Evolutionary conservation across 2,797 vertebrate genomes (phyloP).

Genomic region (Acanthurus leucopareius): DNA sequence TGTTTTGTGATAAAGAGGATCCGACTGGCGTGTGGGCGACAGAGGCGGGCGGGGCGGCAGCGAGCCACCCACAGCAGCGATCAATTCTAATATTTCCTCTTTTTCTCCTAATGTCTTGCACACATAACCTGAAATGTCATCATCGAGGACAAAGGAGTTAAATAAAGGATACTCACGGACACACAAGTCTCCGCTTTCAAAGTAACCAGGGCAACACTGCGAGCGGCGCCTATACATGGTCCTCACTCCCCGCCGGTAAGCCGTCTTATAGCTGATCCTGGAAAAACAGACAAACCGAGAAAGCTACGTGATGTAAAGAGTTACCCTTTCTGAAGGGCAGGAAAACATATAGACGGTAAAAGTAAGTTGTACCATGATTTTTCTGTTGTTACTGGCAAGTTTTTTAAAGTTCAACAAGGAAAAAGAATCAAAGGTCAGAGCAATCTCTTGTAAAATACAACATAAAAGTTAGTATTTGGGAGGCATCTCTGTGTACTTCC

Average conservation of each 20-base stretch:
- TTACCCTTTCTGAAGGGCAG: conserved; percentile 68
- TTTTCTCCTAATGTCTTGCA: conserved; percentile 43
- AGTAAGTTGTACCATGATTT: conserved; percentile 1
- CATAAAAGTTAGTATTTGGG: conserved; percentile 38
- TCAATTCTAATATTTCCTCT: conserved; percentile 57
- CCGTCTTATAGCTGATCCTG: conserved; percentile 99
- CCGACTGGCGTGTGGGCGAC: not conserved
- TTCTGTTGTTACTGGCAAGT: conserved; percentile 23
- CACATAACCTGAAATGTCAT: conserved; percentile 60
- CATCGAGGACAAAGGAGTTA: conserved; percentile 49
- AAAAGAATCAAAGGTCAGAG: conserved; percentile 23
- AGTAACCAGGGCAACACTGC: conserved; percentile 98
- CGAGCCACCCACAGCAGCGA: conserved; percentile 32
- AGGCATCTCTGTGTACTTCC: conserved; percentile 46
- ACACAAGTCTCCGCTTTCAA: conserved; percentile 95
- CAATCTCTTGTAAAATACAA: conserved; percentile 5
- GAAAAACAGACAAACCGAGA: conserved; percentile 65
- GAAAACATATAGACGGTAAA: conserved; percentile 33
- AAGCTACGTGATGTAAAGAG: conserved; percentile 47
- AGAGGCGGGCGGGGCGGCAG: not conserved
- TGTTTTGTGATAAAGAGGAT: conserved; percentile 28
- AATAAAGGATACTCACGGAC: conserved; percentile 88
- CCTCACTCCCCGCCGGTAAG: conserved; percentile 94
- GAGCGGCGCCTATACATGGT: conserved; percentile 97
- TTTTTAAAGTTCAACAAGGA: conserved; percentile 37